Evolutionary conservation across 1,140 invertebrate genomes (phyloP), one percentile per base, ranked within the genome.

Genomic region (Heterodera schachtii): DNA sequence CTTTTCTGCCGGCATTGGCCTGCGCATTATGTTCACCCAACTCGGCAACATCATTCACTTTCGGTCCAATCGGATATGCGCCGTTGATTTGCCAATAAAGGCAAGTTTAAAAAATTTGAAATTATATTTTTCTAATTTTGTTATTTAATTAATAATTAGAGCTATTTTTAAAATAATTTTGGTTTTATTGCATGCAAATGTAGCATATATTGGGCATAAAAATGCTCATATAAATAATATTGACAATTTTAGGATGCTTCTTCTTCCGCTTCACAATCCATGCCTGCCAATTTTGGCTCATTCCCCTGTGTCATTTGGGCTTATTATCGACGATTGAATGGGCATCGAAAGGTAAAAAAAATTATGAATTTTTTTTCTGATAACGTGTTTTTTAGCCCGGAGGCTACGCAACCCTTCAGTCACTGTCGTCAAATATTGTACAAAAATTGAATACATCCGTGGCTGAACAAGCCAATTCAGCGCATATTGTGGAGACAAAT

Each of bases 21-120:
- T 85, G 41, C 80, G 85, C 66, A 78, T 84, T 60, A 52, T 81
- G 11, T 57, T 87, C n/a, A 80, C 70, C 57, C 85, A 86, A 79
- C 64, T 86, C 21, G 64, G 79, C 16, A 84, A 86, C 78, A 71
- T 86, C 19, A 31, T 86, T 19, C 81, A 86, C 44, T 21, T 78
- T 7, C 31, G 66, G 44, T 4, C 57, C 19, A 69, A 78, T 49
- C 66, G 77, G 19, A 78, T 78, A 49, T 78, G 77, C 21, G 60
- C n/a, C 41, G n/a, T 19, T 64, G 75, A 75, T 16, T 19, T 16
- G 57, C 19, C 57, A 19, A 64, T 64, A 19, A 64, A 64, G 57
- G 57, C 3, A 19, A 13, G 19, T 52, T 6, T 19, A 64, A 21
- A 64, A 71, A 71, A 31, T 31, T 31, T 31, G 31, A 31, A 31